phyloP scores from a whole-genome alignment of 2,888 invertebrate species.

The Apodemia duryi region DNA sequence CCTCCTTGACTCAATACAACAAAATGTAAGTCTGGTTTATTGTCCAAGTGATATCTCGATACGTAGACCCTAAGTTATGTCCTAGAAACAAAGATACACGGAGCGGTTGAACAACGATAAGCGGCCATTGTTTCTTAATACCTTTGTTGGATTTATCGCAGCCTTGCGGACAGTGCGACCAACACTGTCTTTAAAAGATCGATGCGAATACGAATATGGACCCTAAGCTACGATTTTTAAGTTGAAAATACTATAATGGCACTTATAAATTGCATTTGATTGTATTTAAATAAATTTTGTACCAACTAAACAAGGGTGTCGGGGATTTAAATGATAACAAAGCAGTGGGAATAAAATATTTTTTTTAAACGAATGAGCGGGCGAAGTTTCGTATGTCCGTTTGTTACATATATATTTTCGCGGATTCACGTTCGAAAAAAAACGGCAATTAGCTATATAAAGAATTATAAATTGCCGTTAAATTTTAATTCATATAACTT shows the following conservation, averaged over 20 bases:
- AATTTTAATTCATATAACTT: too few species aligned
- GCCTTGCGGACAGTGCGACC: slow-evolving; percentile 23
- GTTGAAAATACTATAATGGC: neutral
- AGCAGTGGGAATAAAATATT: neutral
- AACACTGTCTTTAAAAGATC: slow-evolving; percentile 19
- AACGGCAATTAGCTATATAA: too few species aligned
- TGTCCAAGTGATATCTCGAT: slow-evolving; percentile 8
- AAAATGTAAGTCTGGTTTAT: neutral
- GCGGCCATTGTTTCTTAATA: slow-evolving; percentile 24
- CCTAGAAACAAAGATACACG: slow-evolving; percentile 28
- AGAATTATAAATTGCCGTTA: too few species aligned
- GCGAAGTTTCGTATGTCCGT: neutral
- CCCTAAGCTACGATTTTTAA: neutral
- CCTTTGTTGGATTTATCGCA: slow-evolving; percentile 29
- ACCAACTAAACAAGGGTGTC: neutral
- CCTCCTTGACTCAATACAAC: neutral
- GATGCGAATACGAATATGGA: neutral
- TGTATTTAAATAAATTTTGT: slow-evolving; percentile 14
- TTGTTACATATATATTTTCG: too few species aligned
- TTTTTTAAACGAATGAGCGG: neutral
- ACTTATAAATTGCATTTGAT: slow-evolving; percentile 7
- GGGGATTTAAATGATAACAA: neutral
- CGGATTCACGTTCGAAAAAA: too few species aligned
- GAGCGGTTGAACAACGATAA: slow-evolving; percentile 28
- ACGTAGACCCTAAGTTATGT: slow-evolving; percentile 24